phyloP scores from a whole-genome alignment of 2,113 vertebrate species.

The Chiloscyllium plagiosum region DNA sequence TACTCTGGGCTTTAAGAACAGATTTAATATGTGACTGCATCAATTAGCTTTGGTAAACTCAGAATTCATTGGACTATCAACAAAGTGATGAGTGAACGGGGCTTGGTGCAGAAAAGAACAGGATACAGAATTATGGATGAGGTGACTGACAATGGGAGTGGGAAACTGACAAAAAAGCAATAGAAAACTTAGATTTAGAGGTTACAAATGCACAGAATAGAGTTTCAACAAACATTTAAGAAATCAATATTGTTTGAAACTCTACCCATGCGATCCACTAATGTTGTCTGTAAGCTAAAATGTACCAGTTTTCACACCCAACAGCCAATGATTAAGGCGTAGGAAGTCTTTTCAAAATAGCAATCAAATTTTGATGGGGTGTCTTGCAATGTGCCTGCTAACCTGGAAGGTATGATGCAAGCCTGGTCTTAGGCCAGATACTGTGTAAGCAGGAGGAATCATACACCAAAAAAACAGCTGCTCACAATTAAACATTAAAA shows the following conservation, averaged over 20 bases:
- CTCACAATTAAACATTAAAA: too few species aligned
- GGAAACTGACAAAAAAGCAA: neutral
- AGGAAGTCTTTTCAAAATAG: neutral
- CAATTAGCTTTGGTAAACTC: neutral
- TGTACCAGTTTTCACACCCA: neutral
- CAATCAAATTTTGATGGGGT: neutral
- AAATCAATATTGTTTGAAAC: neutral
- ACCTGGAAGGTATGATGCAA: neutral
- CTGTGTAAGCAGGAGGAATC: neutral
- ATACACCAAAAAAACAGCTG: too few species aligned
- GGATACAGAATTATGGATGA: neutral
- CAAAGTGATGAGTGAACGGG: neutral
- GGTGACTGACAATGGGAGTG: neutral
- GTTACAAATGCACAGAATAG: neutral
- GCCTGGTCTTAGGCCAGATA: neutral
- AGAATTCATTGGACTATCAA: too few species aligned
- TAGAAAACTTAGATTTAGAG: neutral
- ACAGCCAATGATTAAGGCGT: neutral
- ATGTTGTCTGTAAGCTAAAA: neutral
- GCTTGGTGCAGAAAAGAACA: neutral
- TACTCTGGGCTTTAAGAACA: neutral
- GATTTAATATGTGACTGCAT: neutral
- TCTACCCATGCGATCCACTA: neutral
- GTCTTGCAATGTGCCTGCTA: neutral
- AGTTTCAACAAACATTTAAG: neutral